Percentiles rank a stretch among this genome's conserved stretches.
These are phyloP conservation scores for Parnassius mnemosyne DNA, from an alignment of 2,888 invertebrate genomes.

Conservation along the genomic window DNA sequence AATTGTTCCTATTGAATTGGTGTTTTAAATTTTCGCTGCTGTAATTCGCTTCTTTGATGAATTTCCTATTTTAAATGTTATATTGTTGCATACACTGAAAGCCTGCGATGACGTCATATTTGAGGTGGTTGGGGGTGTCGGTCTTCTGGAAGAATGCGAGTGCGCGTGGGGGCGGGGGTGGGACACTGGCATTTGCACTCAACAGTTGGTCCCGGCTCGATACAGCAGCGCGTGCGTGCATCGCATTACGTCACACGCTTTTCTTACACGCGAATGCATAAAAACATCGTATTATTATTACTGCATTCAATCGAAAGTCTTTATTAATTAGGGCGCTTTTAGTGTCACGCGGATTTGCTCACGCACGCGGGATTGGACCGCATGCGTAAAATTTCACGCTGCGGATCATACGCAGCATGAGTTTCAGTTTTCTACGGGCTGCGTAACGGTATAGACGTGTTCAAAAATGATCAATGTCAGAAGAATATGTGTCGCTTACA, in stretches of 20 bases:
- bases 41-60: too few relatives aligned
- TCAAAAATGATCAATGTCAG: too few relatives aligned
- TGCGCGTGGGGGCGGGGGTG: conserved; percentile 29
- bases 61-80: conserved; percentile 6
- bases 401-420: too few relatives aligned
- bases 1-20: too few relatives aligned
- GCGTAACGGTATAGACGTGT: too few relatives aligned
- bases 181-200: conserved; percentile 46
- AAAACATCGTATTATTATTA: conserved; percentile 25
- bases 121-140: conserved; percentile 40
- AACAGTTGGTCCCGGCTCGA: conserved; percentile 75
- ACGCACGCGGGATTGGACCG: too few relatives aligned
- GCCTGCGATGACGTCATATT: conserved; percentile 58
- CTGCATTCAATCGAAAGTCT: conserved; percentile 31
- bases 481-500: too few relatives aligned
- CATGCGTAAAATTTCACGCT: too few relatives aligned
- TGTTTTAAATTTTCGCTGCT: too few relatives aligned
- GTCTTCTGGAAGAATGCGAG: conserved; percentile 28
- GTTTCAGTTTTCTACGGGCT: too few relatives aligned
- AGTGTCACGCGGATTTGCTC: too few relatives aligned
- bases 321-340: too few relatives aligned
- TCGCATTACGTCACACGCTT: conserved; percentile 53
- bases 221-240: conserved; percentile 70
- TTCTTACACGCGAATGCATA: conserved; percentile 41
- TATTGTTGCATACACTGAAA: conserved; percentile 29